These are phyloP conservation scores for Hydrolagus affinis DNA, from an alignment of 2,113 vertebrate genomes.

Conservation along the genomic window DNA sequence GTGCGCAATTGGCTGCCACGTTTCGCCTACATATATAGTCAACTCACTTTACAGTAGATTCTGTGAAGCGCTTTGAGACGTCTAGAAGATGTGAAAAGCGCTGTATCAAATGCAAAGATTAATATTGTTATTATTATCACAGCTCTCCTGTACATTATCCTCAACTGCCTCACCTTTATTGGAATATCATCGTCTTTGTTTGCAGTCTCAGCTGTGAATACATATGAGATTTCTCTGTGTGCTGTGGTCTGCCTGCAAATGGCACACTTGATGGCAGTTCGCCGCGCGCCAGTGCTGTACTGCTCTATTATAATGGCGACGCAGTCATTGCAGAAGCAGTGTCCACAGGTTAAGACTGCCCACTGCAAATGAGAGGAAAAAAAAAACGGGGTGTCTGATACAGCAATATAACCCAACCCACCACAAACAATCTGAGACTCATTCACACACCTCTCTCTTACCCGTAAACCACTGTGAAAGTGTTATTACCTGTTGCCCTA, in stretches of 20 bases:
- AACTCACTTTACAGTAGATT: too few species aligned
- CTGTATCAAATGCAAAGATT: too few species aligned
- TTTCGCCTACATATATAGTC: too few species aligned
- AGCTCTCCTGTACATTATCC: too few species aligned
- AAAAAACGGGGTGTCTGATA: not conserved
- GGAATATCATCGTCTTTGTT: slow-evolving; percentile 82
- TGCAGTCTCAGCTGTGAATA: slow-evolving; percentile 80
- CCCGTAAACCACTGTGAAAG: slow-evolving; percentile 8
- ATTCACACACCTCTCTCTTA: not conserved
- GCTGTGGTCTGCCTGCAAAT: slow-evolving; percentile 92
- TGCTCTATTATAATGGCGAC: slow-evolving; percentile 89
- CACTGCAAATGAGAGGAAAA: slow-evolving; percentile 60
- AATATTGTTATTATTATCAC: too few species aligned
- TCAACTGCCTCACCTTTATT: slow-evolving; percentile 65
- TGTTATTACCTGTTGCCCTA: slow-evolving; percentile 78
- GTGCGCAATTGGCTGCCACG: too few species aligned
- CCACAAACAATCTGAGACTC: not conserved
- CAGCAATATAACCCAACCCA: not conserved
- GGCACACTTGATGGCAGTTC: slow-evolving; percentile 85
- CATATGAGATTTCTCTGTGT: slow-evolving; percentile 91
- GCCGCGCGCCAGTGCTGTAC: slow-evolving; percentile 81
- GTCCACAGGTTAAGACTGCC: slow-evolving; percentile 91
- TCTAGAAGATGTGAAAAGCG: too few species aligned
- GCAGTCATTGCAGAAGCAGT: slow-evolving; percentile 96
- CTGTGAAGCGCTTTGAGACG: too few species aligned